Conservation (phyloP, 2,888 invertebrate species). For the Nysson spinosus region DNA sequence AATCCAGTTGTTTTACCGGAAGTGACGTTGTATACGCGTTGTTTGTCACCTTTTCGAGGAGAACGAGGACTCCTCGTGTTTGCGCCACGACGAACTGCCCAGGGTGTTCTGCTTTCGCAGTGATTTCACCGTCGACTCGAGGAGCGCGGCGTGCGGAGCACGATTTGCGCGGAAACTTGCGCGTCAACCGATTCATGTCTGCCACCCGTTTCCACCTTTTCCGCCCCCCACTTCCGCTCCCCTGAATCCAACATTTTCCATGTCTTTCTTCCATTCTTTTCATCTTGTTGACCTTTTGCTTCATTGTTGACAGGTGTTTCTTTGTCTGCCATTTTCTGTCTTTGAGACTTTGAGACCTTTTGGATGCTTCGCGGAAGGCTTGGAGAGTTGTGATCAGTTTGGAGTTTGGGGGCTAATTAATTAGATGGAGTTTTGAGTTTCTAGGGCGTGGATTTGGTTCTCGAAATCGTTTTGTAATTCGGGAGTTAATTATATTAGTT, state of each 20-base stretch:
- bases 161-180: conserved; percentile 64
- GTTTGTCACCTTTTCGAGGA: too few species aligned
- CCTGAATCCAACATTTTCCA: not conserved
- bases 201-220: conserved; percentile 6
- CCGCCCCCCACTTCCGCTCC: not conserved
- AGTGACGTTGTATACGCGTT: too few species aligned
- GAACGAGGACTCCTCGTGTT: conserved; percentile 70
- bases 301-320: not conserved
- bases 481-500: too few species aligned
- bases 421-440: too few species aligned
- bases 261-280: not conserved
- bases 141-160: conserved; percentile 16
- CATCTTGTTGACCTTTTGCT: not conserved
- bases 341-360: too few species aligned
- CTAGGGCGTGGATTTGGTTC: too few species aligned
- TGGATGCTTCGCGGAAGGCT: too few species aligned
- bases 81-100: conserved; percentile 74
- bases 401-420: too few species aligned
- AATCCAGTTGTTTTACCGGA: too few species aligned
- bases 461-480: too few species aligned
- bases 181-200: too few species aligned
- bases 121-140: conserved; percentile 58
- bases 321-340: not conserved
- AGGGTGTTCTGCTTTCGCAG: conserved; percentile 73
- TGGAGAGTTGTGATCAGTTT: too few species aligned